phyloP scores from a whole-genome alignment of 2,888 invertebrate species.

The Scrobipalpa atriplicella region DNA sequence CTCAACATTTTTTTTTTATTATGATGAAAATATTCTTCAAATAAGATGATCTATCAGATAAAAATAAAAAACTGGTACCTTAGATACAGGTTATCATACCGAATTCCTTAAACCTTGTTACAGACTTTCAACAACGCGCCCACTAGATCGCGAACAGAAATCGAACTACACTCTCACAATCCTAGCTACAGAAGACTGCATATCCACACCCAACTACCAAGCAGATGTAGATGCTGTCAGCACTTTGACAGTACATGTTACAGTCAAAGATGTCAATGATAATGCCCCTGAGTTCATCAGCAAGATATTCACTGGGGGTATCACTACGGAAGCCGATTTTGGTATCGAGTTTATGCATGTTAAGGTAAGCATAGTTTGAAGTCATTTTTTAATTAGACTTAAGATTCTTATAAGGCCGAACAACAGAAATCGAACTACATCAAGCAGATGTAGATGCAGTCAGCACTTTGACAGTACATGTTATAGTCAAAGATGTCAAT shows the following conservation, averaged over 20 bases:
- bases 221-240: slow-evolving; percentile 86
- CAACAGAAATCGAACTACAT: slow-evolving; percentile 93
- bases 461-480: slow-evolving; percentile 86
- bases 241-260: slow-evolving; percentile 86
- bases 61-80: too few relatives aligned
- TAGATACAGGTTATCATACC: too few relatives aligned
- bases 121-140: slow-evolving; percentile 71
- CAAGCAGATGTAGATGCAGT: slow-evolving; percentile 84
- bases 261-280: slow-evolving; percentile 94
- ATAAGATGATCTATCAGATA: too few relatives aligned
- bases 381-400: background rate
- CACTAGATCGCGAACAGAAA: slow-evolving; percentile 89
- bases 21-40: too few relatives aligned
- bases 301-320: slow-evolving; percentile 95
- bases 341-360: slow-evolving; percentile 93
- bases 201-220: slow-evolving; percentile 81
- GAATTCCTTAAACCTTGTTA: slow-evolving; percentile 24
- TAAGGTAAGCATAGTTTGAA: slow-evolving; percentile 80
- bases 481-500: slow-evolving; percentile 92
- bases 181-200: slow-evolving; percentile 93
- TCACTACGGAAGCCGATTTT: slow-evolving; percentile 96
- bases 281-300: slow-evolving; percentile 93
- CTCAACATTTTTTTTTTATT: too few relatives aligned
- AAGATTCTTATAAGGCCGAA: slow-evolving; percentile 69
- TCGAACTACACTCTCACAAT: slow-evolving; percentile 87